Conservation (phyloP, 2,113 vertebrate species). For the Strigops habroptila region DNA sequence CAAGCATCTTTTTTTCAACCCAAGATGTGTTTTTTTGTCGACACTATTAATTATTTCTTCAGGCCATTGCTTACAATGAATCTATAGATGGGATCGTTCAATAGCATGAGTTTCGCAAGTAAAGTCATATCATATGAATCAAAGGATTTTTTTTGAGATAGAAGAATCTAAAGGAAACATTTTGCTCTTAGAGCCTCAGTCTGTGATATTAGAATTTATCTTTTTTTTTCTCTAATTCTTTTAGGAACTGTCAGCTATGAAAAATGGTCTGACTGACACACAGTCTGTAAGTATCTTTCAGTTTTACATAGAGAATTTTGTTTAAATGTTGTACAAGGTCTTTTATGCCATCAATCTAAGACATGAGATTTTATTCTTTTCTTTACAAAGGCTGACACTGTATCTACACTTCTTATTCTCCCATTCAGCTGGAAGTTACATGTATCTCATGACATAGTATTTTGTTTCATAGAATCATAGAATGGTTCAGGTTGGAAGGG, state of each 20-base stretch:
- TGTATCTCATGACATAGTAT: not conserved
- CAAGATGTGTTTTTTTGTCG: not conserved
- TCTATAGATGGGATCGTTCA: not conserved
- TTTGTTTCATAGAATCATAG: not conserved
- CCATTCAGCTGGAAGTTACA: not conserved
- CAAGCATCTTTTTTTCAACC: not conserved
- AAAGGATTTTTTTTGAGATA: not conserved
- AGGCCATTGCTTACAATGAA: not conserved
- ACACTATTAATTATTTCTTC: not conserved
- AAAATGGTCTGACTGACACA: conserved; percentile 31
- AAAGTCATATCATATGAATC: not conserved
- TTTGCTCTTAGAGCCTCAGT: not conserved
- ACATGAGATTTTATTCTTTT: conserved; percentile 8
- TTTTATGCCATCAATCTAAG: conserved; percentile 24
- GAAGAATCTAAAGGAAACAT: not conserved
- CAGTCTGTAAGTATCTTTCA: conserved; percentile 15
- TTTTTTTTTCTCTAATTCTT: not conserved
- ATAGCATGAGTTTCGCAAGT: not conserved
- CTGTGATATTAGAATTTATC: not conserved
- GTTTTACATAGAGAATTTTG: conserved; percentile 32
- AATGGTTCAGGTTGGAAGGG: not conserved
- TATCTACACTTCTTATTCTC: not conserved
- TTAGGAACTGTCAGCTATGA: conserved; percentile 25
- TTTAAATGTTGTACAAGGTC: conserved; percentile 26
- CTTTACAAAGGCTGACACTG: not conserved